phyloP scores from a whole-genome alignment of 2,113 vertebrate species.

The Thalassarche chlororhynchos region DNA sequence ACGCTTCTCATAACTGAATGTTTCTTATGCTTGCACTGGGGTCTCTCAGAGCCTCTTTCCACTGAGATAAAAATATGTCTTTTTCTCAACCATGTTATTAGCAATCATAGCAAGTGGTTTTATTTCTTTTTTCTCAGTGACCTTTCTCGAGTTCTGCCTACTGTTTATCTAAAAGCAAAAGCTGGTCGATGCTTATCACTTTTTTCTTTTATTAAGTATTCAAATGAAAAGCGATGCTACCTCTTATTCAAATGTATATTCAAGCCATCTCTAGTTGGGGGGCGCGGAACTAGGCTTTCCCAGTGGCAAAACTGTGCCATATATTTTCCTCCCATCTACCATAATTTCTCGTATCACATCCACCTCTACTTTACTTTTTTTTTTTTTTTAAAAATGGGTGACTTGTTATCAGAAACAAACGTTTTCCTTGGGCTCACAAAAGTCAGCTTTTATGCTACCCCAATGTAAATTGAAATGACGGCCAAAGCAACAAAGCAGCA shows the following conservation, averaged over 20 bases:
- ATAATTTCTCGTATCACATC: neutral
- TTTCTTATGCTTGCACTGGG: neutral
- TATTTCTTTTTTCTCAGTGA: neutral
- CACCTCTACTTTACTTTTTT: neutral
- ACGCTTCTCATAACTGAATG: neutral
- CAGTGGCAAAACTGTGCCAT: neutral
- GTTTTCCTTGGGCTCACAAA: neutral
- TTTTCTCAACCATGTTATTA: neutral
- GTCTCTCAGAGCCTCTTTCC: neutral
- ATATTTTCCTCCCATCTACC: neutral
- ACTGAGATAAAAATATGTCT: neutral
- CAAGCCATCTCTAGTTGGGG: neutral
- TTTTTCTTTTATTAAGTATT: neutral
- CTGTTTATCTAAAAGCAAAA: constrained; percentile 1
- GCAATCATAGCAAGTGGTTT: neutral
- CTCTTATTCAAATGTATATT: neutral
- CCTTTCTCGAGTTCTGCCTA: neutral
- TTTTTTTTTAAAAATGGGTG: neutral
- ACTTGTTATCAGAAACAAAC: neutral
- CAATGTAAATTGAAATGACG: neutral
- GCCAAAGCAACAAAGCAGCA: constrained; percentile 16
- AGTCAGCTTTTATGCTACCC: neutral
- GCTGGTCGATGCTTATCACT: neutral
- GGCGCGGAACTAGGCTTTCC: neutral
- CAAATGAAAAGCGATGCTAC: neutral